Percentiles rank a stretch among this genome's conserved stretches.
phyloP scores from a whole-genome alignment of 1,140 invertebrate species.

The Scaptomyza hsui region DNA sequence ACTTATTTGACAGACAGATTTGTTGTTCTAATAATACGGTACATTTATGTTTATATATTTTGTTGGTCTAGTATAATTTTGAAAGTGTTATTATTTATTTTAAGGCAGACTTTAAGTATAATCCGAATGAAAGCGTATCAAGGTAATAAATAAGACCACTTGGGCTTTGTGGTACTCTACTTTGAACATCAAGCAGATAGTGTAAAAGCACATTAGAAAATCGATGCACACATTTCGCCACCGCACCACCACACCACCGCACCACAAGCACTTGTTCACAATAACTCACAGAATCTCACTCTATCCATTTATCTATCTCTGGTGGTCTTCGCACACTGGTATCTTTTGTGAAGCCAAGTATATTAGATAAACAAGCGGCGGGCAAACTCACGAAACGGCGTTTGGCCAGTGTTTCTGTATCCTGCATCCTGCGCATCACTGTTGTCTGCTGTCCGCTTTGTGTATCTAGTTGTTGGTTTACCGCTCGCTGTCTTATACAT shows the following conservation, averaged over 20 bases:
- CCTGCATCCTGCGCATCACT: slow-evolving; percentile 34
- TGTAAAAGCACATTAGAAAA: slow-evolving; percentile 44
- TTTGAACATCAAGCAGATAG: background rate
- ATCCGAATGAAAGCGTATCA: background rate
- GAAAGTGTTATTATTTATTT: background rate
- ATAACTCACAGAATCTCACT: slow-evolving; percentile 18
- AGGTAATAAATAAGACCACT: slow-evolving; percentile 31
- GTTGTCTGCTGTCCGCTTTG: slow-evolving; percentile 7
- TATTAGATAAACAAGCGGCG: slow-evolving; percentile 62
- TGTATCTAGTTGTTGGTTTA: slow-evolving; percentile 41
- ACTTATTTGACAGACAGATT: too few relatives aligned
- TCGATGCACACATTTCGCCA: slow-evolving; percentile 47
- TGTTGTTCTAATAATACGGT: background rate
- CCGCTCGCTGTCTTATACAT: slow-evolving; percentile 42
- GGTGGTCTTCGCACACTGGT: slow-evolving; percentile 9
- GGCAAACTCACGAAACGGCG: slow-evolving; percentile 34
- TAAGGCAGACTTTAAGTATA: background rate
- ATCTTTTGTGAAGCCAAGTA: slow-evolving; percentile 27
- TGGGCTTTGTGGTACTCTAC: background rate
- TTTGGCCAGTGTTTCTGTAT: slow-evolving; percentile 27
- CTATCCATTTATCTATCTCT: slow-evolving; percentile 16
- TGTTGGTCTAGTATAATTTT: background rate
- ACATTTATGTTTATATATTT: too few relatives aligned
- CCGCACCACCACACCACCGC: slow-evolving; percentile 51
- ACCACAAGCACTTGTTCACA: slow-evolving; percentile 36